Base-by-base conservation (phyloP, 2,888 invertebrate species). In the Willowsia nigromaculata region DNA sequence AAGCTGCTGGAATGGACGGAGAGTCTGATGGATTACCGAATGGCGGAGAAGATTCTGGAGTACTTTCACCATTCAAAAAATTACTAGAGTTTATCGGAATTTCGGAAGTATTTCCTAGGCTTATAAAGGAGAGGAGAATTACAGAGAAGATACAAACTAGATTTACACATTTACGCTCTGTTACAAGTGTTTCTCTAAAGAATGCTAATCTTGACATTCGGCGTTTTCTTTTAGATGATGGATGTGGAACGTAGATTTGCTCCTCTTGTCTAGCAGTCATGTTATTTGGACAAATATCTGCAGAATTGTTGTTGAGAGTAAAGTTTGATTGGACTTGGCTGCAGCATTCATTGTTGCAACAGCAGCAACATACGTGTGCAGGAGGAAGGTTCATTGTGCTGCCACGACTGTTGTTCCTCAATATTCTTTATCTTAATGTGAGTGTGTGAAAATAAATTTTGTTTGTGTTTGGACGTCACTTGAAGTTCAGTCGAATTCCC, bases 311-410 rank as follows among this genome's bases (percentile, higher is more conserved):
- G 40, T 22, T 22, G 40, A 18, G 33, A 37, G 30, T 47, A 1
- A 22, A n/a, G 15, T 4, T 9, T 65, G 15, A 3, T n/a, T 43
- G 18, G 15, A 56, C 81, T 74, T n/a, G n/a, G 82, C 71, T 87
- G 40, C 81, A 59, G 76, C 76, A 68, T 22, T 50, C 33, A 4
- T 62, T 43, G 47, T 50, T 76, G 59, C 53, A 47, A 43, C 85
- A 85, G 50, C 76, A 74, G 50, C 76, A 74, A 47, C 85, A 85
- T 37, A 13, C 25, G 18, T 37, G 37, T 65, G 25, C 83, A 13
- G 37, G n/a, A 53, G 87, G 88, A 83, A 88, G 83, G 88, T 88
- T 83, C 88, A 88, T 88, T 88, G 88, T 88, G 76, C 88, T 81
- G 78, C 59, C 13, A 40, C 59, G 7, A 30, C 37, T 65, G 27